phyloP scores from a whole-genome alignment of 1,140 invertebrate genomes.

The Temnothorax curvispinosus region DNA sequence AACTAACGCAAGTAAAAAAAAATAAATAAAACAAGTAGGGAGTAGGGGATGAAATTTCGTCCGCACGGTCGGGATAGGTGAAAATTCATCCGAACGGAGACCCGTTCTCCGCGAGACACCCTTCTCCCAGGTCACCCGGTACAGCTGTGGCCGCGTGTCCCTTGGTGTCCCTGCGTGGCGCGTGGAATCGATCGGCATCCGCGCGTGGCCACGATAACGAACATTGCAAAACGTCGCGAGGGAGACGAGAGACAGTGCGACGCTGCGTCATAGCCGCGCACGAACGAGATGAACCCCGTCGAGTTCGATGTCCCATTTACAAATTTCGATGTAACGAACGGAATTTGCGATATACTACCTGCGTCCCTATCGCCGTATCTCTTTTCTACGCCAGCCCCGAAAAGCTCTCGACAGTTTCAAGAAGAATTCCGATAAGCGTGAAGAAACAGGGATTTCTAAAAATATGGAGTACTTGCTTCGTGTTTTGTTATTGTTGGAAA shows the following conservation, averaged over 20 bases:
- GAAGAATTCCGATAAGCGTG: neutral
- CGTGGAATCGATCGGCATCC: slow-evolving; percentile 40
- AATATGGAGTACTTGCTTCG: neutral
- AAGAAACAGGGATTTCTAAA: neutral
- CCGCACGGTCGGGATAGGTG: neutral
- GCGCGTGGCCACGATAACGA: slow-evolving; percentile 41
- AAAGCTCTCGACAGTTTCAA: neutral
- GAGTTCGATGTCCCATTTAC: neutral
- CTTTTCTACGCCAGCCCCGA: neutral
- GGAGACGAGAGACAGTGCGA: neutral
- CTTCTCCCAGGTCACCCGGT: slow-evolving; percentile 30
- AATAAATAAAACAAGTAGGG: no score
- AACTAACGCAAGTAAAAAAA: no score
- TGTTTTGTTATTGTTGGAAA: neutral
- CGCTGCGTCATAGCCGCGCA: neutral
- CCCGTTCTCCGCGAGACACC: neutral
- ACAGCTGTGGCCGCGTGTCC: slow-evolving; percentile 24
- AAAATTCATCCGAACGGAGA: neutral
- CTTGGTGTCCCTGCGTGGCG: slow-evolving; percentile 19
- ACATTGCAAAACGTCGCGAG: slow-evolving; percentile 19
- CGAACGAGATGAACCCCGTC: neutral
- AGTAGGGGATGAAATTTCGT: neutral
- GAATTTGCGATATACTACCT: neutral
- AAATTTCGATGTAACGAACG: neutral
- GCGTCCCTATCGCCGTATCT: neutral